phyloP scores from a whole-genome alignment of 1,140 invertebrate species.

The Tetragonula clypearis region DNA sequence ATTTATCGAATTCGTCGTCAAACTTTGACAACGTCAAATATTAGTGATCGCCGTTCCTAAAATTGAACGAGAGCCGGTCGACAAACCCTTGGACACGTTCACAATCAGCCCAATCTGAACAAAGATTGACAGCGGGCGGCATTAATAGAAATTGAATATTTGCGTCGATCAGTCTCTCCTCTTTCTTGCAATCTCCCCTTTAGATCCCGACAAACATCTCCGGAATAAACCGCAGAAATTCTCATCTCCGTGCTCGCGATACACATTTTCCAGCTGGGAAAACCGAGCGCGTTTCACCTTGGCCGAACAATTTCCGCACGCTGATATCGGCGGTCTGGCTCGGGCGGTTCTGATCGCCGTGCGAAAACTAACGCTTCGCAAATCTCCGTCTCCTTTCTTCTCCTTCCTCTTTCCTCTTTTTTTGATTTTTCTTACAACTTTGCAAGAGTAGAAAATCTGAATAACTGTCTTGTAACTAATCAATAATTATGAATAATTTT shows the following conservation, averaged over 20 bases:
- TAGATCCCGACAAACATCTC: slow-evolving; percentile 1
- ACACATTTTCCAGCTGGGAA: background rate
- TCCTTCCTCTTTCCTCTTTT: too few species aligned
- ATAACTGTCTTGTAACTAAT: background rate
- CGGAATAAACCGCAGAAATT: slow-evolving; percentile 14
- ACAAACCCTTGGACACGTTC: background rate
- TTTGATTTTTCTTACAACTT: too few species aligned
- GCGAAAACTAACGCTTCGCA: background rate
- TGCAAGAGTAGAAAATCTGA: background rate
- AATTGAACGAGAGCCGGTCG: background rate
- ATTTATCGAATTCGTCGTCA: too few species aligned
- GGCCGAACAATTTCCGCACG: slow-evolving; percentile 13
- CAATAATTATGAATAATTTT: background rate
- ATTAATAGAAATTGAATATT: slow-evolving; percentile 29
- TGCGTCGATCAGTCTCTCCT: slow-evolving; percentile 4
- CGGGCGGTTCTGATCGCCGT: background rate
- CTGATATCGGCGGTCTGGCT: background rate
- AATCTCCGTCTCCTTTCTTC: background rate
- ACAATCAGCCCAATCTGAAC: background rate
- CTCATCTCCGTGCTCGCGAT: slow-evolving; percentile 4
- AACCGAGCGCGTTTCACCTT: background rate
- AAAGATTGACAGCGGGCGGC: background rate
- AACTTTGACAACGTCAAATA: too few species aligned
- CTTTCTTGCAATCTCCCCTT: background rate
- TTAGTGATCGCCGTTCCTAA: too few species aligned